These are phyloP conservation scores for Drosophila rellima DNA, from an alignment of 2,888 invertebrate genomes.

Conservation along the genomic window DNA sequence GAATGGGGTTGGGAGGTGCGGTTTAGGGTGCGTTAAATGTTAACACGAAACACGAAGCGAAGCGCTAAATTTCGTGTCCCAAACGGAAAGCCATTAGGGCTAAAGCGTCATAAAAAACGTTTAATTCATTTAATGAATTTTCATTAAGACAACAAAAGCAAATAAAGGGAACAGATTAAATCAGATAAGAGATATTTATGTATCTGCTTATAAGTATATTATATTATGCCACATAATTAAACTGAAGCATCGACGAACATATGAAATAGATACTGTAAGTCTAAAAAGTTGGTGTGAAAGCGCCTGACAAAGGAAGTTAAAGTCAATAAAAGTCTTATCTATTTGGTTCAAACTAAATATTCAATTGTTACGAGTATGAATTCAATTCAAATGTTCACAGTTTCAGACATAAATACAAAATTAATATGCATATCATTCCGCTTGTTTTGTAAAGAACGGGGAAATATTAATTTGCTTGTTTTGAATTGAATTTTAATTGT, in stretches of 20 bases:
- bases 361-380: not conserved
- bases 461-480: not conserved
- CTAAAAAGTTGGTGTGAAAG: not conserved
- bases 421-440: too few relatives aligned
- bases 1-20: not conserved
- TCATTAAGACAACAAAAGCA: slow-evolving; percentile 44
- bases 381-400: not conserved
- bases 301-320: not conserved
- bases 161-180: slow-evolving; percentile 34
- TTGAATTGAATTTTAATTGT: slow-evolving; percentile 4
- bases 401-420: not conserved
- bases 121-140: slow-evolving; percentile 62
- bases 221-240: slow-evolving; percentile 31
- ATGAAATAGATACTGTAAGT: not conserved
- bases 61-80: slow-evolving; percentile 44
- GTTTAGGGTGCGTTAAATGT: slow-evolving; percentile 72
- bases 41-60: slow-evolving; percentile 68
- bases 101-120: slow-evolving; percentile 58
- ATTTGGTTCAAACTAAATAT: not conserved
- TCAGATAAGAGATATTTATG: slow-evolving; percentile 28
- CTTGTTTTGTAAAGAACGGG: not conserved
- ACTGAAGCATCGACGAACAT: slow-evolving; percentile 2
- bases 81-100: slow-evolving; percentile 56
- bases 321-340: not conserved
- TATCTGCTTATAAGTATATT: slow-evolving; percentile 15